These are phyloP conservation scores for Mesorhabditis spiculigera DNA, from an alignment of 2,888 invertebrate genomes.

Conservation along the genomic window DNA sequence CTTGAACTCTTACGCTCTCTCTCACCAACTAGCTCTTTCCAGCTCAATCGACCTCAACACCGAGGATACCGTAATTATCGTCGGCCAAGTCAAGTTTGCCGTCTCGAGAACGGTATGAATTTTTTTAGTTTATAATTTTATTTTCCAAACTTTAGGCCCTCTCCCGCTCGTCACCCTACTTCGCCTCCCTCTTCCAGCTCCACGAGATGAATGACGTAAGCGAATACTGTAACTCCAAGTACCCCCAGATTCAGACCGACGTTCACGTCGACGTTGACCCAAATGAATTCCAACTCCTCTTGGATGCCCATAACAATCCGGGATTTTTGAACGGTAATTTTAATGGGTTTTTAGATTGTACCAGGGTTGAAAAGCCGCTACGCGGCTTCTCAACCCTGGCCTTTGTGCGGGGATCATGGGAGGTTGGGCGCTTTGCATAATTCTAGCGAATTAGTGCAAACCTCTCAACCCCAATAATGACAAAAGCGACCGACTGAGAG, in stretches of 20 bases:
- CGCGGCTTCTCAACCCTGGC: too few relatives aligned
- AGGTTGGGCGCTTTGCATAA: too few relatives aligned
- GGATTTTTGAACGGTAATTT: not conserved
- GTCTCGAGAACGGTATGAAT: not conserved
- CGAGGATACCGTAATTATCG: conserved; percentile 1
- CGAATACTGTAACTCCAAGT: not conserved
- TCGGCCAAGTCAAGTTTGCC: not conserved
- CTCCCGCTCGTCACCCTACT: conserved; percentile 17
- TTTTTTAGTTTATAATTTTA: not conserved
- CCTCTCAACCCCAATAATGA: too few relatives aligned
- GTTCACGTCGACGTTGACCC: conserved; percentile 19
- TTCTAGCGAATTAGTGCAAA: too few relatives aligned
- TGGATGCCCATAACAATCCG: conserved; percentile 15
- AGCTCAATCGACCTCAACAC: not conserved
- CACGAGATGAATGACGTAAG: conserved; percentile 13
- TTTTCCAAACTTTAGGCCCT: conserved; percentile 3
- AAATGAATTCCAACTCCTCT: conserved; percentile 14
- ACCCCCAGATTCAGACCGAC: conserved; percentile 10
- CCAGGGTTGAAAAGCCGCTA: too few relatives aligned
- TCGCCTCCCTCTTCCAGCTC: conserved; percentile 13
- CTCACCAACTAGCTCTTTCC: not conserved
- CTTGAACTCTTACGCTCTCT: not conserved
- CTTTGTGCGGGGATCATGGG: too few relatives aligned
- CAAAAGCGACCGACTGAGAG: too few relatives aligned
- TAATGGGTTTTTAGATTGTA: too few relatives aligned